Evolutionary conservation across 35 echinoderm and acorn worm species (phyloP), one percentile per base, ranked within the genome.

Genomic region (Apostichopus californicus): DNA sequence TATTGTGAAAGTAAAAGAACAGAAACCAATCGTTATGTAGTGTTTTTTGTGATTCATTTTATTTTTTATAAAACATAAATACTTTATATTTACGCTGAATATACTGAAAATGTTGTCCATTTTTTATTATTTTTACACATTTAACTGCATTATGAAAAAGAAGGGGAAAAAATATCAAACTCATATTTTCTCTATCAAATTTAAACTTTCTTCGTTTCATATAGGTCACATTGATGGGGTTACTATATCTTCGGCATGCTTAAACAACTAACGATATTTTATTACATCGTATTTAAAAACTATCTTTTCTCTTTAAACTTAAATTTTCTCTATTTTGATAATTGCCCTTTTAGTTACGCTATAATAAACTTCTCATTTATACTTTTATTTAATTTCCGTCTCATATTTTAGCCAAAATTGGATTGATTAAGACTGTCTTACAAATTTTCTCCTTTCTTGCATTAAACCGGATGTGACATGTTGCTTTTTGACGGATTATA

Each of bases 401-500:
- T 18, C 17, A 75, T 75, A 75, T 75, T 75, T 75, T 75, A 75
- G 12, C 71, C 71, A 14, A 75, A 75, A n/a, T 75, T n/a, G 20
- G 20, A 75, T 22, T 75, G 71, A 75, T 75, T 75, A 75, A 75
- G 20, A 7, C 71, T 75, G 17, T 22, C 71, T 75, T n/a, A 75
- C 17, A 75, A 75, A 18, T 22, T n/a, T 18, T n/a, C n/a, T 75
- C 6, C n/a, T 75, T 22, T 75, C n/a, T 75, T 75, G 71, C 71
- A 18, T 75, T 18, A 75, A 13, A 75, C 71, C 71, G 71, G 71
- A 75, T 75, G 17, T 75, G 71, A 75, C 21, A 75, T 75, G 71
- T 75, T 75, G 71, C 71, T 75, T 75, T 75, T 75, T 75, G 71
- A 75, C 71, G 71, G 71, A 75, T 75, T 75, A 75, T 22, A 75